Conservation (phyloP, 2,888 invertebrate genomes). For the Drosophila barbarae region DNA sequence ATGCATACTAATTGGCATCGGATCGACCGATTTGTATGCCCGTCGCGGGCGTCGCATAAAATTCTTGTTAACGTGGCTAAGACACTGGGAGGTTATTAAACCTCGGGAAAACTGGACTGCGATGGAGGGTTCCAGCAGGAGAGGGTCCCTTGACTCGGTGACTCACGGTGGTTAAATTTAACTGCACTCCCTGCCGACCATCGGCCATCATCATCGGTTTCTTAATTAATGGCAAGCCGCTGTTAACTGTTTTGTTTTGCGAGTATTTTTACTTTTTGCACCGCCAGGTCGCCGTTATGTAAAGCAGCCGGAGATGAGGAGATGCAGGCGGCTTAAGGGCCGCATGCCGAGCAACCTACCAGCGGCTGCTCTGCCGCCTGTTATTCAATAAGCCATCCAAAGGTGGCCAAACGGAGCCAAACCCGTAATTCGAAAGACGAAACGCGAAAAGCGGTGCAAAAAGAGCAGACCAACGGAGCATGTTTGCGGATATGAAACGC, state of each 20-base stretch:
- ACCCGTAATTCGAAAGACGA: slow-evolving; percentile 14
- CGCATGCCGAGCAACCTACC: slow-evolving; percentile 28
- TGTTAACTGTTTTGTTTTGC: slow-evolving; percentile 44
- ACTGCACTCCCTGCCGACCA: slow-evolving; percentile 16
- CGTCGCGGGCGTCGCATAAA: slow-evolving; percentile 55
- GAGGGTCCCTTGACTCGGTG: slow-evolving; percentile 22
- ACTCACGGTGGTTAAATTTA: slow-evolving; percentile 36
- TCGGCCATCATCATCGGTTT: slow-evolving; percentile 10
- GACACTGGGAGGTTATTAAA: slow-evolving; percentile 69
- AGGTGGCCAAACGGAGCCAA: slow-evolving; percentile 35
- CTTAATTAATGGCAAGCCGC: slow-evolving; percentile 65
- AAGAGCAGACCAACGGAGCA: slow-evolving; percentile 42
- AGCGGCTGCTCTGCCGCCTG: slow-evolving; percentile 37
- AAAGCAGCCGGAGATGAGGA: slow-evolving; percentile 39
- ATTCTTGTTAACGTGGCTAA: slow-evolving; percentile 71
- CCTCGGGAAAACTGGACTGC: slow-evolving; percentile 37
- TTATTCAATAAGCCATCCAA: slow-evolving; percentile 61
- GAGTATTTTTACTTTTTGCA: slow-evolving; percentile 29
- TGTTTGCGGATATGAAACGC: slow-evolving; percentile 60
- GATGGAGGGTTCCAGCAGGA: slow-evolving; percentile 42
- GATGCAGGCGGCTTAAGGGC: slow-evolving; percentile 59
- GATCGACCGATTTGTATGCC: slow-evolving; percentile 27
- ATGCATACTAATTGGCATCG: slow-evolving; percentile 55
- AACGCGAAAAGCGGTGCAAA: slow-evolving; percentile 14
- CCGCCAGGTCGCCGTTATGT: slow-evolving; percentile 52